phyloP scores from a whole-genome alignment of 1,140 invertebrate species.

The Drosophila rhopaloa region DNA sequence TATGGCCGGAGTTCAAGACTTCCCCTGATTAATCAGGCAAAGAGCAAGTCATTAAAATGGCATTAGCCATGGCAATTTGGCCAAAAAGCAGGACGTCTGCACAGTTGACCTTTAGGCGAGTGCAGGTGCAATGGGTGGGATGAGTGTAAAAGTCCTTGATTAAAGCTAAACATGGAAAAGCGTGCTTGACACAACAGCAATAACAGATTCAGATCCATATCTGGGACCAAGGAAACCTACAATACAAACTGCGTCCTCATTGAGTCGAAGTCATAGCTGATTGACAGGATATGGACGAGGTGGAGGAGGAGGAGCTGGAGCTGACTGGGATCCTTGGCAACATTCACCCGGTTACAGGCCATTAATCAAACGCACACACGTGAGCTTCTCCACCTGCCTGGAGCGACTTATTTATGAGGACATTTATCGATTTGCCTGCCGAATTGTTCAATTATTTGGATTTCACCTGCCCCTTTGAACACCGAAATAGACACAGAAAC shows the following conservation, averaged over 20 bases:
- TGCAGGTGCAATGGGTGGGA: constrained; percentile 34
- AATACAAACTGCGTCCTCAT: constrained; percentile 50
- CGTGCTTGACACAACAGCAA: constrained; percentile 52
- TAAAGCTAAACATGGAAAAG: constrained; percentile 55
- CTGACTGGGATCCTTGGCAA: constrained; percentile 10
- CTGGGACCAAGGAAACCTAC: constrained; percentile 46
- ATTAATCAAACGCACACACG: constrained; percentile 72
- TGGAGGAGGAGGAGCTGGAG: neutral
- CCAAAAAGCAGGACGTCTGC: neutral
- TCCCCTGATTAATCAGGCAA: constrained; percentile 27
- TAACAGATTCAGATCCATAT: constrained; percentile 7
- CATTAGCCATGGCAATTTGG: constrained; percentile 22
- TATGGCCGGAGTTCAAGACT: constrained; percentile 13
- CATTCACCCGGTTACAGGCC: constrained; percentile 14
- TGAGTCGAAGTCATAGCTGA: constrained; percentile 41
- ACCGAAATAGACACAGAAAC: constrained; percentile 9
- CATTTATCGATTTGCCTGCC: constrained; percentile 75
- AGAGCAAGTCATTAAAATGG: constrained; percentile 25
- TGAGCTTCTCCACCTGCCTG: constrained; percentile 38
- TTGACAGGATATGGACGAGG: constrained; percentile 65
- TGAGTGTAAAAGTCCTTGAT: constrained; percentile 38
- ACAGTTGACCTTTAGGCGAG: constrained; percentile 53
- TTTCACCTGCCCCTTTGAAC: constrained; percentile 5
- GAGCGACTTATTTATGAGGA: constrained; percentile 63
- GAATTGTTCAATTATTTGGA: constrained; percentile 60